Evolutionary conservation across 92 coral and sea anemone species (phyloP), one percentile per base, ranked within the genome.

Genomic region (Galaxea fascicularis): DNA sequence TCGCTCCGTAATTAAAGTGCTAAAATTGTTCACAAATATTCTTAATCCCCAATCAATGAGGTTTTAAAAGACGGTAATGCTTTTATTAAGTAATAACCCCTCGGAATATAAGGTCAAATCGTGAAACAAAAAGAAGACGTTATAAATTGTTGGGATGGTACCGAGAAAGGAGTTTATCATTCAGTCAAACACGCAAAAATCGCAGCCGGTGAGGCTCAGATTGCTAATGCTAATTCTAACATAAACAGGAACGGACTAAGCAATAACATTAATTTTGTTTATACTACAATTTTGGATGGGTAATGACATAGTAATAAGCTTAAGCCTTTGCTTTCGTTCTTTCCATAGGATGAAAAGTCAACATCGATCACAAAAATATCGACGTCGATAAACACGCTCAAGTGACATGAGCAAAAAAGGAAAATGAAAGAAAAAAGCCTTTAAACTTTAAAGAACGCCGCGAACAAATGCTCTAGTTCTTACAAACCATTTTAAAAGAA

Each of bases 241-340:
- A 31, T 31, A 66, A 66, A 71, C 54, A 46, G 27, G 44, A 60
- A 77, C 51, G 17, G 56, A 45, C 30, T 41, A 10, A 15, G 16
- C 31, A 60, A 77, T 39, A 41, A 21, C 45, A 13, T 52, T 21
- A 74, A 11, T 74, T 53, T 54, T 39, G 71, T 63, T 35, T 62
- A 60, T 26, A 31, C 69, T 59, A 53, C 65, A 12, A 70, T 31
- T n/a, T 24, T 18, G 45, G 11, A 35, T 14, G 8, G 25, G 17
- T 20, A 56, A 21, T 10, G 65, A 27, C 66, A 74, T 26, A 54
- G 30, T 57, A 52, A 75, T 75, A 35, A 75, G 62, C 62, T 73
- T 47, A 46, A 4, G 62, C 21, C 15, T 77, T 44, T 45, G 49
- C 51, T 17, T 65, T 17, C 15, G 20, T 45, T 49, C 49, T 66